Evolutionary conservation across 1,140 invertebrate genomes (phyloP).

Genomic region (Grapholita molesta): DNA sequence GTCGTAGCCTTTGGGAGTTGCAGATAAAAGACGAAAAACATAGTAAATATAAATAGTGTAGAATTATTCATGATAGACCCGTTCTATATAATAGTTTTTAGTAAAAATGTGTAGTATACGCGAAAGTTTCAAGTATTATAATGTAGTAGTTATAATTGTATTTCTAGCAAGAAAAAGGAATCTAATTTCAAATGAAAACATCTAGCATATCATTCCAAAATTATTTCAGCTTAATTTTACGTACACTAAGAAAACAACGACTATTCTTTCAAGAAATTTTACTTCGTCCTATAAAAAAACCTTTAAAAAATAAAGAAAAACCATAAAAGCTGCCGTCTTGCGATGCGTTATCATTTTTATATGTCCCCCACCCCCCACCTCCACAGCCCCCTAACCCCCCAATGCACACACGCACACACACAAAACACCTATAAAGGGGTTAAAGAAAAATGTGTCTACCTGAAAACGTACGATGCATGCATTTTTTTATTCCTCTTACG

Average conservation of each 20-base stretch:
- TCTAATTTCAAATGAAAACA: neutral
- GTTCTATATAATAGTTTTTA: no score
- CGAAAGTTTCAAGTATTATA: no score
- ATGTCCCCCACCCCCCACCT: slow-evolving; percentile 62
- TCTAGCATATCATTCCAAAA: neutral
- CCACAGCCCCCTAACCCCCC: slow-evolving; percentile 45
- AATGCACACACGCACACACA: slow-evolving; percentile 63
- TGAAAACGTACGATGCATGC: slow-evolving; percentile 75
- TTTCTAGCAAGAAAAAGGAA: neutral
- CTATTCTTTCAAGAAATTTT: slow-evolving; percentile 19
- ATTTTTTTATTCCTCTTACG: slow-evolving; percentile 73
- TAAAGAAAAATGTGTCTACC: slow-evolving; percentile 78
- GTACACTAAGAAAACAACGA: neutral
- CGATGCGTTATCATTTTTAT: slow-evolving; percentile 78
- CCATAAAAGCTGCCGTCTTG: slow-evolving; percentile 77
- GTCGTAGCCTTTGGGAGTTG: no score
- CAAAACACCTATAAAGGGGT: slow-evolving; percentile 70
- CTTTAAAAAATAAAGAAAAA: slow-evolving; percentile 76
- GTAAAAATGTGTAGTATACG: no score
- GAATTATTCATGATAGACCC: no score
- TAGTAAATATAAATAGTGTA: no score
- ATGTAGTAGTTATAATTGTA: no score
- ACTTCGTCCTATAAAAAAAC: slow-evolving; percentile 66
- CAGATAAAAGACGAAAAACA: no score
- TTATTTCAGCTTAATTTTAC: neutral